Conservation (phyloP, 2,113 vertebrate genomes). For the Suncus etruscus region DNA sequence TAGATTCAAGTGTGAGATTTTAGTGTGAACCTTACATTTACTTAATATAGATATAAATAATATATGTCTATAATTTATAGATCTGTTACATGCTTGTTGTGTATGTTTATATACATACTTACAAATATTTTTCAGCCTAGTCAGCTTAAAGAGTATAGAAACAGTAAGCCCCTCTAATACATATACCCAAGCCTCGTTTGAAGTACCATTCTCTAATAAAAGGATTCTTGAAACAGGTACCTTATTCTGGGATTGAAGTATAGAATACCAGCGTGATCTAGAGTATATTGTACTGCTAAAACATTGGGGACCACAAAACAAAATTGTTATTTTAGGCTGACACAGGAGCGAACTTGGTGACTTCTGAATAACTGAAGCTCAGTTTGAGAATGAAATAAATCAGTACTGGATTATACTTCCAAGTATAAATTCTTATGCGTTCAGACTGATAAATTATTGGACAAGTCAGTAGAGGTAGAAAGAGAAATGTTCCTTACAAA, state of each 20-base stretch:
- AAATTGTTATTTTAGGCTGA: neutral
- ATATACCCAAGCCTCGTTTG: neutral
- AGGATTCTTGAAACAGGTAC: neutral
- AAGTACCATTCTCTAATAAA: neutral
- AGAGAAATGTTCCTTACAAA: neutral
- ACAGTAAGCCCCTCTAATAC: neutral
- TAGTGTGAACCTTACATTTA: too few relatives aligned
- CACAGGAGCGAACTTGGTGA: neutral
- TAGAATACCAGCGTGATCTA: neutral
- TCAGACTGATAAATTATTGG: neutral
- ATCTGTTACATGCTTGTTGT: too few relatives aligned
- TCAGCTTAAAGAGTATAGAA: too few relatives aligned
- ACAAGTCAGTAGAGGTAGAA: neutral
- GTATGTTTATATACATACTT: too few relatives aligned
- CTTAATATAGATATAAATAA: too few relatives aligned
- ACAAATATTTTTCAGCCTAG: too few relatives aligned
- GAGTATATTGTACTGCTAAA: neutral
- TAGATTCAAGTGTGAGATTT: too few relatives aligned
- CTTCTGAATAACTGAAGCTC: neutral
- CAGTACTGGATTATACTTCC: slow-evolving; percentile 1
- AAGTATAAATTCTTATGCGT: neutral
- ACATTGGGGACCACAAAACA: neutral
- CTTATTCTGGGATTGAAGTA: neutral
- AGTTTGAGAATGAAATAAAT: slow-evolving; percentile 28
- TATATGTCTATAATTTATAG: too few relatives aligned